Evolutionary conservation across 2,888 invertebrate genomes (phyloP).

Genomic region (Dysmachus trigonus): DNA sequence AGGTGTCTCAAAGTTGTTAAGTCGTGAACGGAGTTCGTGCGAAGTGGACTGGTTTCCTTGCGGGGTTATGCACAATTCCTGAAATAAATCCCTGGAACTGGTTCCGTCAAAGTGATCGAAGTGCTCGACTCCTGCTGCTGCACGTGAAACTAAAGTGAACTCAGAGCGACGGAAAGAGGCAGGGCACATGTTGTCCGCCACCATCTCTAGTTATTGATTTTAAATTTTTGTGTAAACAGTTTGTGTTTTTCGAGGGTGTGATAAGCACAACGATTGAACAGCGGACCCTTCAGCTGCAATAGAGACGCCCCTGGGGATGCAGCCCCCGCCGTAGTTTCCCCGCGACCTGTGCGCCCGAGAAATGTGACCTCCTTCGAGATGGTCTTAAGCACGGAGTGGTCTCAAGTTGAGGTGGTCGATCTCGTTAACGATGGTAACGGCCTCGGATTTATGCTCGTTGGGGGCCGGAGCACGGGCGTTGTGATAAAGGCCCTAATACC

Average conservation of each 20-base stretch:
- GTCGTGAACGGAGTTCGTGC: not conserved
- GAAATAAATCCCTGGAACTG: not conserved
- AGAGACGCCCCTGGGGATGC: not conserved
- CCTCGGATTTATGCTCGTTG: slow-evolving; percentile 97
- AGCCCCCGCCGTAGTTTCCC: not conserved
- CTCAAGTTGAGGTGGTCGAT: slow-evolving; percentile 99
- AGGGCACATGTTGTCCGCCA: not conserved
- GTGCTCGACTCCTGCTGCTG: not conserved
- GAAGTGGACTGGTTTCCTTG: not conserved
- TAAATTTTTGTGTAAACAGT: slow-evolving; percentile 24
- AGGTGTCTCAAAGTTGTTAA: not conserved
- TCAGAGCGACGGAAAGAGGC: not conserved
- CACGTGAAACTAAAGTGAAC: not conserved
- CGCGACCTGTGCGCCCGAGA: not conserved
- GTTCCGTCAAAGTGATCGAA: not conserved
- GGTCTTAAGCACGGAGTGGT: slow-evolving; percentile 98
- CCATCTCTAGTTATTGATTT: slow-evolving; percentile 23
- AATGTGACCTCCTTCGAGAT: slow-evolving; percentile 59
- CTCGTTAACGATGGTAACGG: slow-evolving; percentile 97
- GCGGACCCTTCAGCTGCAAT: not conserved
- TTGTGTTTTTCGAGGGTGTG: slow-evolving; percentile 20
- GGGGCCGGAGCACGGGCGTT: slow-evolving; percentile 96
- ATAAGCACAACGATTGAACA: not conserved
- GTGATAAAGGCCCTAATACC: slow-evolving; percentile 98
- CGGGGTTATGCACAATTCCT: not conserved